Base-by-base conservation (phyloP, 2,113 vertebrate species). In the Mustela lutreola region DNA sequence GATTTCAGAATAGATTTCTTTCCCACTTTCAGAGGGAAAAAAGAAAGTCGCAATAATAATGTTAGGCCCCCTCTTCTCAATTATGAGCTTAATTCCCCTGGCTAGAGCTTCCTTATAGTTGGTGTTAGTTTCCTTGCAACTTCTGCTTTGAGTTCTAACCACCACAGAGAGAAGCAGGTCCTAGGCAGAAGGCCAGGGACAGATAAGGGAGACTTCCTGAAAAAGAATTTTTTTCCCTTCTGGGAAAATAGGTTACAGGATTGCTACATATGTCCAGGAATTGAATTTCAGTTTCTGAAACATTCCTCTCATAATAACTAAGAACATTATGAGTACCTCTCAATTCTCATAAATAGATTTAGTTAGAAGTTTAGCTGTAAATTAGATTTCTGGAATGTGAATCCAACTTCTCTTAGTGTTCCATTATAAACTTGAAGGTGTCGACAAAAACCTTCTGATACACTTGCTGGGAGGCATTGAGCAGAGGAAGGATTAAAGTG, bases 91-190 rank as follows among this genome's bases (percentile, higher is more conserved):
- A 18, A 4, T 39, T 6, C 19, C 31, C 42, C 39, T 7, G 4
- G 62, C 15, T 4, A 65, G 19, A 7, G 3, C n/a, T 63, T 90
- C 31, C 48, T 75, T 19, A 10, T 2, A 67, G 22, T 22, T 19
- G 33, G 10, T 80, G 45, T 96, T 73, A 39, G 7, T 94, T 95
- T 73, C 60, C 21, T 22, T 53, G 42, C 60, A 58, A 53, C 42
- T 67, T 95, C 84, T 81, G 56, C 81, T 94, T 89, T 81, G 81
- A 26, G 18, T 92, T 95, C 76, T 75, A 79, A 62, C 84, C 31
- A 31, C 22, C 3, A 11, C 58, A 48, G 65, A 85, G n/a, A 19
- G 11, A 95, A 76, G 58, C 48, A 71, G 7, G 9, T 71, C 11
- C 12, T 75, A 85, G 85, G 60, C 39, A 42, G 14, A 81, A 75